Evolutionary conservation across 2,888 invertebrate species (phyloP).

Genomic region (Conomelus anceps): DNA sequence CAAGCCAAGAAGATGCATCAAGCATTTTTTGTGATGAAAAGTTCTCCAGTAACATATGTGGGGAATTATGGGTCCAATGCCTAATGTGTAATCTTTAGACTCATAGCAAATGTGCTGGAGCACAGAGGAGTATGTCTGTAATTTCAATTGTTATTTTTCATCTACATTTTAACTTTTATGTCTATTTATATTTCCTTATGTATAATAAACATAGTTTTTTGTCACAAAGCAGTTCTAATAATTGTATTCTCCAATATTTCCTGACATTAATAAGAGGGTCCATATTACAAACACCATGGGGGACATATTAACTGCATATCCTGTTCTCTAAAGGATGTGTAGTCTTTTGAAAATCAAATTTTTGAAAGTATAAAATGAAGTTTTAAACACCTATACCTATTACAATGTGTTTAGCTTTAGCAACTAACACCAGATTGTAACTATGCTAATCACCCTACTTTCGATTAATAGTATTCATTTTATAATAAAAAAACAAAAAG

Average conservation of each 20-base stretch:
- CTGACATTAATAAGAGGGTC: neutral
- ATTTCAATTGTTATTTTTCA: neutral
- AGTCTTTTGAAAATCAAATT: neutral
- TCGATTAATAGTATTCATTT: neutral
- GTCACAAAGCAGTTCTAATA: neutral
- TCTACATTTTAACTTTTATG: too few relatives aligned
- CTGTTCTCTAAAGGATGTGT: neutral
- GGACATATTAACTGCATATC: neutral
- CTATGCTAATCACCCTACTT: too few relatives aligned
- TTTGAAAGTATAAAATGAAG: neutral
- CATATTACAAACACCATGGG: neutral
- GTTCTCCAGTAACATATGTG: neutral
- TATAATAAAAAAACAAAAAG: neutral
- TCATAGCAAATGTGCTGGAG: neutral
- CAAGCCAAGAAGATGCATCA: neutral
- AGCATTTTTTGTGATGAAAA: constrained; percentile 1
- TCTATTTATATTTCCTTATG: neutral
- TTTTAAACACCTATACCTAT: neutral
- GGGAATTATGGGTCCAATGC: constrained; percentile 9
- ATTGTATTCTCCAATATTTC: neutral
- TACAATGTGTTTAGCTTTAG: too few relatives aligned
- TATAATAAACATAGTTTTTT: neutral
- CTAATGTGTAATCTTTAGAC: neutral
- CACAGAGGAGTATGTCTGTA: neutral
- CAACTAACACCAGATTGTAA: too few relatives aligned